Conservation (phyloP, 2,113 vertebrate genomes). For the Orthonyx spaldingii region DNA sequence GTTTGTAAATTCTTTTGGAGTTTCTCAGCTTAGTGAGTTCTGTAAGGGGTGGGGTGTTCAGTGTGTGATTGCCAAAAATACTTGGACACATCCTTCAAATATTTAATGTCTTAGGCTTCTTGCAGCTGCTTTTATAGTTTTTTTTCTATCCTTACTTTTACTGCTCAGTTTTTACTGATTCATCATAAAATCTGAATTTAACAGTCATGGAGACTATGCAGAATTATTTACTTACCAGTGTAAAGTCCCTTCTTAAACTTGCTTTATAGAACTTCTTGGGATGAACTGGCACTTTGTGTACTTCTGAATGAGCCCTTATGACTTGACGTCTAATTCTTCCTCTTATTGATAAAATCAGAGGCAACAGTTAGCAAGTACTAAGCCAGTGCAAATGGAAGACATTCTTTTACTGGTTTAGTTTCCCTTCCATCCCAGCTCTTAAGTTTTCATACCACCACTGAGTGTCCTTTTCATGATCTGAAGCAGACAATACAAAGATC, state of each 20-base stretch:
- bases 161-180: neutral
- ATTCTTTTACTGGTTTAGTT: neutral
- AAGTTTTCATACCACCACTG: neutral
- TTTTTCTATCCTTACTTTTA: neutral
- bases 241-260: neutral
- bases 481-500: neutral
- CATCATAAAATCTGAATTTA: neutral
- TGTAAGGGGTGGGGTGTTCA: neutral
- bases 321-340: neutral
- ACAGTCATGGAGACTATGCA: neutral
- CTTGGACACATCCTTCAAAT: neutral
- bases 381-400: neutral
- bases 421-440: neutral
- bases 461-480: neutral
- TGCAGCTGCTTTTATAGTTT: neutral
- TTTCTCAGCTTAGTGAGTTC: neutral
- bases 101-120: neutral
- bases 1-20: constrained; percentile 1
- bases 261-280: neutral
- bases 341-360: neutral
- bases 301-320: neutral
- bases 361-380: neutral
- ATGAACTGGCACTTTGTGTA: neutral
- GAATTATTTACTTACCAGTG: neutral
- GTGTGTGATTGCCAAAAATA: neutral